Conservation (phyloP, 2,888 invertebrate species). For the Micropterix aruncella region DNA sequence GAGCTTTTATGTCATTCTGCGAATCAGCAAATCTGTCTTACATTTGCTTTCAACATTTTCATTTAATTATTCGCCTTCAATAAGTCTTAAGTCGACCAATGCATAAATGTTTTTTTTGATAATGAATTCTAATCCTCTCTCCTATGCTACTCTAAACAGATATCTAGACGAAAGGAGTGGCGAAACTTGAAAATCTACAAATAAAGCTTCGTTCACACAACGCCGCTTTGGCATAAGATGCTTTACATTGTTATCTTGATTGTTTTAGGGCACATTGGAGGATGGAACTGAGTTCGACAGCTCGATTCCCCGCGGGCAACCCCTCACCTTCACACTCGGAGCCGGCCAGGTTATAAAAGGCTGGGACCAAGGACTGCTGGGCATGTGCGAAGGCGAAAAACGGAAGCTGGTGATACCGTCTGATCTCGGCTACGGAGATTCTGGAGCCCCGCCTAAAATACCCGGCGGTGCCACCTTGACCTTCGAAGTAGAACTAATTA, state of each 20-base stretch:
- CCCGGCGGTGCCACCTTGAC: conserved; percentile 66
- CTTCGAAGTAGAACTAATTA: conserved; percentile 68
- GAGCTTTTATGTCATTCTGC: too few species aligned
- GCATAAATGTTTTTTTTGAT: neutral
- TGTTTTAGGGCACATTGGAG: conserved; percentile 59
- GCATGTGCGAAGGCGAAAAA: conserved; percentile 82
- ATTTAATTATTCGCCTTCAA: too few species aligned
- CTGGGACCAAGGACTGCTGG: conserved; percentile 80
- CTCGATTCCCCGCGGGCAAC: conserved; percentile 56
- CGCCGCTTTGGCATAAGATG: too few species aligned
- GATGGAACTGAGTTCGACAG: conserved; percentile 82
- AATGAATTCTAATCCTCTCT: too few species aligned
- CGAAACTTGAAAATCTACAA: too few species aligned
- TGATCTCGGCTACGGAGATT: conserved; percentile 70
- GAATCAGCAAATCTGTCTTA: too few species aligned
- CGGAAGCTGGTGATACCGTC: conserved; percentile 76
- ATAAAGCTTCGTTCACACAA: too few species aligned
- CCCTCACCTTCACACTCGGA: conserved; percentile 70
- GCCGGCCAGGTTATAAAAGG: conserved; percentile 80
- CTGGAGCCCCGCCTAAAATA: conserved; percentile 73
- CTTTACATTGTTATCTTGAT: conserved; percentile 2
- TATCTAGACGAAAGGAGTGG: too few species aligned
- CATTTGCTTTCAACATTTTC: too few species aligned
- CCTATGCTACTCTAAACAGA: too few species aligned
- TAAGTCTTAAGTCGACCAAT: too few species aligned